Conservation (phyloP, 2,113 vertebrate genomes). For the Menidia beryllina region DNA sequence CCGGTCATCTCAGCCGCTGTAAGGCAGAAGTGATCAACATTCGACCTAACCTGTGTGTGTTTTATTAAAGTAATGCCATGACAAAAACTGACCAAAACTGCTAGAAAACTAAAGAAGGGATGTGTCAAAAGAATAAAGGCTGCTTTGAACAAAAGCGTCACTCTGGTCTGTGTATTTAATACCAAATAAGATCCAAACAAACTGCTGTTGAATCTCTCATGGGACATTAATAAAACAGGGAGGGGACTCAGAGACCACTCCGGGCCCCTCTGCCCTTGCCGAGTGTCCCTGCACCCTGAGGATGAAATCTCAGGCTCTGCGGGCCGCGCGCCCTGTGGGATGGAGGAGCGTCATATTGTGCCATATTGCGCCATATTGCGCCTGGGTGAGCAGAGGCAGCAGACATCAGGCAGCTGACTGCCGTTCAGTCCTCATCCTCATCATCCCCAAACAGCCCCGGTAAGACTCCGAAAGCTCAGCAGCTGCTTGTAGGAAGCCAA, state of each 20-base stretch:
- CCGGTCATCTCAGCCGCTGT: too few relatives aligned
- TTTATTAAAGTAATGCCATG: too few relatives aligned
- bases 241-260: neutral
- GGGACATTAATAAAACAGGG: neutral
- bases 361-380: slow-evolving; percentile 82
- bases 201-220: too few relatives aligned
- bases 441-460: slow-evolving; percentile 35
- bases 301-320: neutral
- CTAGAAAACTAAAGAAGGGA: too few relatives aligned
- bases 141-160: too few relatives aligned
- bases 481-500: too few relatives aligned
- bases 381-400: slow-evolving; percentile 56
- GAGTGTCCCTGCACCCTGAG: neutral
- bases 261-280: neutral
- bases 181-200: too few relatives aligned
- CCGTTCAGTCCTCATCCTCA: slow-evolving; percentile 1
- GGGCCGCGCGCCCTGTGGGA: neutral
- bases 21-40: too few relatives aligned
- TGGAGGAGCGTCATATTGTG: slow-evolving; percentile 77
- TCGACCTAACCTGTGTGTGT: too few relatives aligned
- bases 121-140: too few relatives aligned
- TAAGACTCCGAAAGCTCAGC: slow-evolving; percentile 48
- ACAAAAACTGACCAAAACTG: too few relatives aligned
- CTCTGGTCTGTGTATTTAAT: too few relatives aligned
- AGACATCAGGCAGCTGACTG: slow-evolving; percentile 23